Base-by-base conservation (phyloP, 2,797 vertebrate genomes). In the Cyprinodon diabolis region DNA sequence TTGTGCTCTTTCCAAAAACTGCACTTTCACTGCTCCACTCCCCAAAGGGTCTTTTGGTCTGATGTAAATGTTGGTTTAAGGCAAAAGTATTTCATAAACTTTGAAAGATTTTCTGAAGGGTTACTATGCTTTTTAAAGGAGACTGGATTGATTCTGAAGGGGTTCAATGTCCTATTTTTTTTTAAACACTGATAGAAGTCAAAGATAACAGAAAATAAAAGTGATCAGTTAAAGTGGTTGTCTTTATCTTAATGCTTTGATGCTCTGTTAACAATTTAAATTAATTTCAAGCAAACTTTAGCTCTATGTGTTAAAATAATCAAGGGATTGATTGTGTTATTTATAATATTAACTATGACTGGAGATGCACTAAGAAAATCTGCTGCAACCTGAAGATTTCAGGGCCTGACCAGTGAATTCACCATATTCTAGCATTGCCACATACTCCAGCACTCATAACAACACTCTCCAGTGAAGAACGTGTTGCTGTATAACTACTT, bases 11-110 rank as follows among this genome's bases (percentile, higher is more conserved):
- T 52, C 69, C 69, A 84, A 57, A 25, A 83, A 78, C 68, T 79
- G 70, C 71, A 65, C 57, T 87, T 93, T 91, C 93, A 93, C 92
- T 86, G 80, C 82, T 81, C 87, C 58, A 67, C 87, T 82, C 85
- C 91, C 90, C 80, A 72, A 21, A 76, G 88, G 74, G 68, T 60
- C 77, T 85, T 30, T 87, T 78, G 74, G 47, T 79, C 25, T n/a
- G 4, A 63, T 37, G 76, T 79, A 30, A 8, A 40, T 49, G 47
- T 81, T 70, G 4, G 35, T 60, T 30, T 21, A 35, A 6, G 6
- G 23, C 66, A 45, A 66, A 45, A 68, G 54, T 69, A 21, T 23
- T 60, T n/a, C 14, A 21, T 43, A 43, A 30, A 49, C 23, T 19
- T 6, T 56, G 7, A 15, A 0, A 65, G 55, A 0, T 6, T 14